A percentile compares a stretch with the other conserved stretches of the same genome.
Conservation (phyloP, 2,113 vertebrate genomes). For the Genyomyrus donnyi region DNA sequence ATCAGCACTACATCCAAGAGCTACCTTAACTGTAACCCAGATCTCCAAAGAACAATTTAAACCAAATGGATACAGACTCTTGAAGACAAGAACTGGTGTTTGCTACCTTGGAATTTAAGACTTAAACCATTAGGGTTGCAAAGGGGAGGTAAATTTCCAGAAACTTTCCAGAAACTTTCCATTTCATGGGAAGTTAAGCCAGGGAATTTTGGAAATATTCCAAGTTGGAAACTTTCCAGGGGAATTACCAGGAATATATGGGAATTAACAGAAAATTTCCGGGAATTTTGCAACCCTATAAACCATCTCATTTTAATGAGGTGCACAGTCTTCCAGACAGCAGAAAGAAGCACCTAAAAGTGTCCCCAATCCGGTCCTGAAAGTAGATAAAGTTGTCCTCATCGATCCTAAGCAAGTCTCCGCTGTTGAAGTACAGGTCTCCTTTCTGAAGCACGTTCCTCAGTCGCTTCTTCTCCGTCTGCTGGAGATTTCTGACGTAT, state of each 20-base stretch:
- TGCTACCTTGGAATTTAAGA: background rate
- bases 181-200: no score
- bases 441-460: slow-evolving; percentile 71
- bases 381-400: slow-evolving; percentile 78
- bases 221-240: no score
- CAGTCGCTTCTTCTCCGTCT: slow-evolving; percentile 74
- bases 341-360: slow-evolving; percentile 68
- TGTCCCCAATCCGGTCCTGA: slow-evolving; percentile 81
- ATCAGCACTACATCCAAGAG: background rate
- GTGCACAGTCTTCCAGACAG: background rate
- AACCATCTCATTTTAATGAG: background rate
- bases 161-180: no score
- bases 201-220: no score
- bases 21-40: background rate
- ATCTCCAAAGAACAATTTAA: background rate
- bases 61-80: background rate
- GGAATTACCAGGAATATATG: no score
- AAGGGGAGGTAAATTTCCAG: no score
- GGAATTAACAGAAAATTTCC: no score
- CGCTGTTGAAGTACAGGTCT: slow-evolving; percentile 80
- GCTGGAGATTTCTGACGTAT: slow-evolving; percentile 62
- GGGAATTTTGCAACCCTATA: no score
- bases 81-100: background rate
- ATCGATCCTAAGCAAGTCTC: slow-evolving; percentile 74
- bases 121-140: background rate